These are phyloP conservation scores for Oryctolagus cuniculus DNA, from an alignment of 2,113 vertebrate genomes.

Conservation along the genomic window mOryCun1.1 NC_091433.1:23939001-23939500, in stretches of 20 bases:
- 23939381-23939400: background rate
- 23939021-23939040: no score
- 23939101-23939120: background rate
- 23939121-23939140: background rate
- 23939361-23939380: background rate
- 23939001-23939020: no score
- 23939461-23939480: background rate
- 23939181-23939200: background rate
- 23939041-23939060: no score
- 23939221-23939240: background rate
- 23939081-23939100: background rate
- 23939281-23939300: background rate
- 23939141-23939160: background rate
- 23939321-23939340: background rate
- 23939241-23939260: background rate
- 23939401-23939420: background rate
- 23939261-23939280: background rate
- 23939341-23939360: background rate
- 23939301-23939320: background rate
- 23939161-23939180: background rate
- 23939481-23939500: background rate
- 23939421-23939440: background rate
- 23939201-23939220: background rate
- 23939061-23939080: background rate
- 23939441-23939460: no score